Evolutionary conservation across 1,140 invertebrate species (phyloP).

Genomic region (Callitettix versicolor): DNA sequence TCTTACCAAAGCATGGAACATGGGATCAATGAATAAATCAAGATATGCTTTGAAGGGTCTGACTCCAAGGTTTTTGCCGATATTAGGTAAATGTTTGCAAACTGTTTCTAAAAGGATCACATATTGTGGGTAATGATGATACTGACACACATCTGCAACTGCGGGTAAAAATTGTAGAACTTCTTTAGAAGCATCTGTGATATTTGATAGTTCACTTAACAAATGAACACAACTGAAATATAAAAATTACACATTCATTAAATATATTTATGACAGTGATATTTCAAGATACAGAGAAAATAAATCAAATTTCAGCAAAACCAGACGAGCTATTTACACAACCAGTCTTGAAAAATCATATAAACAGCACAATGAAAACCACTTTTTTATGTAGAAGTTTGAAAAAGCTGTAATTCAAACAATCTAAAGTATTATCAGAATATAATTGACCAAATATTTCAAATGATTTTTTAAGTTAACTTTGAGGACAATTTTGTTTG

Average conservation of each 20-base stretch:
- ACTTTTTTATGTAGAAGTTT: too few relatives aligned
- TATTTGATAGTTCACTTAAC: constrained; percentile 36
- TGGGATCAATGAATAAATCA: constrained; percentile 40
- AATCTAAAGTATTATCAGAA: too few relatives aligned
- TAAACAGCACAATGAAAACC: too few relatives aligned
- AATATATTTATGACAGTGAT: not conserved
- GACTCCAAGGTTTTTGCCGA: constrained; percentile 41
- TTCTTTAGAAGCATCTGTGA: constrained; percentile 26
- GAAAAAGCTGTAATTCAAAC: too few relatives aligned
- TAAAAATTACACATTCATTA: not conserved
- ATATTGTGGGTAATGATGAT: constrained; percentile 41
- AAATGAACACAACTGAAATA: constrained; percentile 38
- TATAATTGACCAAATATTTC: too few relatives aligned
- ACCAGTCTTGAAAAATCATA: too few relatives aligned
- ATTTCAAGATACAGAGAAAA: too few relatives aligned
- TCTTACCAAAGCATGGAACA: constrained; percentile 34
- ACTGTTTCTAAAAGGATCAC: constrained; percentile 40
- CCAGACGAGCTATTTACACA: too few relatives aligned
- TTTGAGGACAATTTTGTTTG: too few relatives aligned
- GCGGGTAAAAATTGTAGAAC: constrained; percentile 18
- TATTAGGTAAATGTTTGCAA: constrained; percentile 40
- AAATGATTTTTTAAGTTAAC: too few relatives aligned
- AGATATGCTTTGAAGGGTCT: constrained; percentile 40
- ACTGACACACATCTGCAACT: constrained; percentile 31
- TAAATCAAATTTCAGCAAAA: too few relatives aligned